Evolutionary conservation across 2,113 vertebrate genomes (phyloP).

Genomic region (Podocnemis expansa): DNA sequence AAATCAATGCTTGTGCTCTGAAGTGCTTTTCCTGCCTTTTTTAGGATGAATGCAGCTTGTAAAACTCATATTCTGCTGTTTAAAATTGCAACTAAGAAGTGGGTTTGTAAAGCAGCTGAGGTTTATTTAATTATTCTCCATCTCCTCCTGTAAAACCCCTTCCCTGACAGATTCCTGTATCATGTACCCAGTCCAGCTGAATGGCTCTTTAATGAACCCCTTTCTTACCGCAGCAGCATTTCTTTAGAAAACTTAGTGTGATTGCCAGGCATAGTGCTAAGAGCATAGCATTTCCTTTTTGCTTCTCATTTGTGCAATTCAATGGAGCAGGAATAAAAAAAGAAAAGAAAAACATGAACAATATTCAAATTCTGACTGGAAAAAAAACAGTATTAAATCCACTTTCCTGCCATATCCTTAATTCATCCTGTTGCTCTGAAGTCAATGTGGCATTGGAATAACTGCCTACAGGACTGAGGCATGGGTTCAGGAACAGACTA

Average conservation of each 20-base stretch:
- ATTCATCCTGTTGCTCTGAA: background rate
- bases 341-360: conserved; percentile 44
- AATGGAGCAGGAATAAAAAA: background rate
- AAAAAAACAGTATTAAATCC: conserved; percentile 7
- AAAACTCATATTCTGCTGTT: background rate
- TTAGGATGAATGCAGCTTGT: conserved; percentile 35
- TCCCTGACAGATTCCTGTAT: background rate
- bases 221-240: accelerated
- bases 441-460: background rate
- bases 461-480: accelerated
- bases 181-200: background rate
- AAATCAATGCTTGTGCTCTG: conserved; percentile 29
- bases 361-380: conserved; percentile 23
- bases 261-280: background rate
- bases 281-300: background rate
- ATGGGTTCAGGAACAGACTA: background rate
- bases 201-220: background rate
- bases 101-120: accelerated
- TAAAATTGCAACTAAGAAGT: background rate
- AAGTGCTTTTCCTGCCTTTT: conserved; percentile 7
- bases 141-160: background rate
- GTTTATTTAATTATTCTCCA: background rate
- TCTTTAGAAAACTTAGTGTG: background rate
- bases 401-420: background rate
- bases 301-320: background rate